Percentiles rank a stretch among this genome's conserved stretches.
Conservation (phyloP, 2,113 vertebrate genomes). For the Osmerus mordax region DNA sequence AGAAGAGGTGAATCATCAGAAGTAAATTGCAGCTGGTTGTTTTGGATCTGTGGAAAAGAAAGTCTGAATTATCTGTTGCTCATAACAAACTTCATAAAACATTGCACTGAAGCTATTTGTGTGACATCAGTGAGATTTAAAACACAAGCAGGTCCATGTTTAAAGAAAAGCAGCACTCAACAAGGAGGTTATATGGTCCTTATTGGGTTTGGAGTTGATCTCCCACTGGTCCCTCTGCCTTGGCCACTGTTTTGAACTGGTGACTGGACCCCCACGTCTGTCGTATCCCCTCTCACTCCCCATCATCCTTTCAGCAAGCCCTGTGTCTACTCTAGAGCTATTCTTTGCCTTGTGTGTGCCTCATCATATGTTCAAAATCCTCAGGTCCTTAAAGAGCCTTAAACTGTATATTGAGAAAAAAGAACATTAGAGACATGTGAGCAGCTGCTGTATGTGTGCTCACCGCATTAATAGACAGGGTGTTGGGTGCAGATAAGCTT, state of each 20-base stretch:
- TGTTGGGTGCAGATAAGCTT: constrained; percentile 31
- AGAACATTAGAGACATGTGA: constrained; percentile 46
- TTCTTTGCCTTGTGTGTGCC: constrained; percentile 80
- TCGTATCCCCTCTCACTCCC: constrained; percentile 52
- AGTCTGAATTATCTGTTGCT: constrained; percentile 21
- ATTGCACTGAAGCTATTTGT: constrained; percentile 28
- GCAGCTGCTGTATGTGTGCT: constrained; percentile 57
- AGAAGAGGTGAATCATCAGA: no score
- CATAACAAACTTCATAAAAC: constrained; percentile 10
- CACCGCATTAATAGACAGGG: constrained; percentile 49
- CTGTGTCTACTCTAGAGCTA: constrained; percentile 60
- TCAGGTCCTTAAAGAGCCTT: constrained; percentile 83
- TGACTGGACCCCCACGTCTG: constrained; percentile 32
- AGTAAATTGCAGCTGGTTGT: neutral
- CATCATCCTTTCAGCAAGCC: constrained; percentile 54
- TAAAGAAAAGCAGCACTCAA: neutral
- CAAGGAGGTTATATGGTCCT: neutral
- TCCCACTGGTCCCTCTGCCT: constrained; percentile 27
- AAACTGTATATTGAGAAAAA: constrained; percentile 62
- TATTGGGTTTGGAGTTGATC: constrained; percentile 14
- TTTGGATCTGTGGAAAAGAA: neutral
- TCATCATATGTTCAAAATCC: constrained; percentile 78
- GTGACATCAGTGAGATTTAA: neutral
- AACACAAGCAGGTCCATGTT: neutral
- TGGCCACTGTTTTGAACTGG: constrained; percentile 24